These are phyloP conservation scores for Penaeus monodon DNA, from an alignment of 2,888 invertebrate genomes.

Conservation along the genomic window DNA sequence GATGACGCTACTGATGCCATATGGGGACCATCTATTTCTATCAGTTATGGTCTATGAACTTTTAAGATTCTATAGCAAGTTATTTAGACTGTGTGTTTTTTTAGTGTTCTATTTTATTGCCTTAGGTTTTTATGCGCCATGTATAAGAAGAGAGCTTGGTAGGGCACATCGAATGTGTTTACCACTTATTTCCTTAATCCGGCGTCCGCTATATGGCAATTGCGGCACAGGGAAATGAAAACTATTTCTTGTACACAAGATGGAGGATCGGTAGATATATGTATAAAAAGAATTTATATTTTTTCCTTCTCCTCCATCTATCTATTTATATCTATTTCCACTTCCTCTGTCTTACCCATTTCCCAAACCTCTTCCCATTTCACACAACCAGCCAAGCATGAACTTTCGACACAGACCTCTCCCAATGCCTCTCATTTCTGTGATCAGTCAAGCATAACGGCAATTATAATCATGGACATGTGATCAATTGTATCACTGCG, in stretches of 20 bases:
- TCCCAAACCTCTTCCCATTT: background rate
- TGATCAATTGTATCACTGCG: conserved; percentile 46
- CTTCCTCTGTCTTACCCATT: background rate
- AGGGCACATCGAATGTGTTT: background rate
- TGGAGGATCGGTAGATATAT: conserved; percentile 39
- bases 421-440: conserved; percentile 17
- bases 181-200: conserved; percentile 42
- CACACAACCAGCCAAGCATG: conserved; percentile 19
- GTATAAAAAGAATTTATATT: no score
- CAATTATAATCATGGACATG: conserved; percentile 41
- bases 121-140: background rate
- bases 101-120: no score
- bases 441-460: conserved; percentile 43
- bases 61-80: conserved; percentile 50
- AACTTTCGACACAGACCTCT: background rate
- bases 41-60: conserved; percentile 50
- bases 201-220: conserved; percentile 53
- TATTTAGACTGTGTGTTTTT: conserved; percentile 14
- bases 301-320: no score
- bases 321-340: background rate
- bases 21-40: conserved; percentile 59
- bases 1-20: conserved; percentile 64
- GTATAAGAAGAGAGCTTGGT: background rate
- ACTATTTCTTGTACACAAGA: conserved; percentile 61
- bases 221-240: conserved; percentile 59